Evolutionary conservation across 2,888 invertebrate genomes (phyloP), one percentile per base, ranked within the genome.

Genomic region (Podabrus alpinus): DNA sequence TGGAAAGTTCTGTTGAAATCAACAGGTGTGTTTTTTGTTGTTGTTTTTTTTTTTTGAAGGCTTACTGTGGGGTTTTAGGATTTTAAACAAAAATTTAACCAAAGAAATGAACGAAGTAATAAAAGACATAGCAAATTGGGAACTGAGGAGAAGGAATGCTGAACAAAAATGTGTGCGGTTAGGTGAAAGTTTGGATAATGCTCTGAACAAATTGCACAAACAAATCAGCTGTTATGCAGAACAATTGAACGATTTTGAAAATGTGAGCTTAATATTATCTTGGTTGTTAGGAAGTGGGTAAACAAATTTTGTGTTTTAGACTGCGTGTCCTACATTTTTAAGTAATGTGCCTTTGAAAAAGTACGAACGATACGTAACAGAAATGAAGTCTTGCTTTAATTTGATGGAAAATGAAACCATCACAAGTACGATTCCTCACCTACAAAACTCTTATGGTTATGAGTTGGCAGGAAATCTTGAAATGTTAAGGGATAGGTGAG

Each of bases 201-300:
- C 79, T 5, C 81, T 84, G 77, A 73, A 60, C 13, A 80, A 82
- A 72, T 78, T 84, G 17, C 77, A 82, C 67, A 71, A 74, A 66
- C 81, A 81, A 75, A 69, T 85, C 13, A 59, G 69, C 11, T 81
- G 80, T 29, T 83, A 83, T 80, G 70, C 80, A 64, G 71, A 78
- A 21, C 75, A 79, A 73, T 76, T 83, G 68, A 73, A 76, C 59
- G 72, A 81, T 73, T 83, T 80, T 78, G 80, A 80, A 76, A 77
- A 77, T 78, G 81, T 77, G 59, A 73, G 64, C 74, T n/a, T 64
- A 29, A 11, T n/a, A 1, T 16, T 60, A 15, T n/a, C 3, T 19
- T 64, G 4, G 13, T 19, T 19, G 13, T 21, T 17, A 13, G 1
- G 1, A n/a, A 60, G 9, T 1, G 2, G 13, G 1, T n/a, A 7